A percentile compares a stretch with the other conserved stretches of the same genome.
Evolutionary conservation across 2,888 invertebrate genomes (phyloP).

Genomic region (Idaea dimidiata): DNA sequence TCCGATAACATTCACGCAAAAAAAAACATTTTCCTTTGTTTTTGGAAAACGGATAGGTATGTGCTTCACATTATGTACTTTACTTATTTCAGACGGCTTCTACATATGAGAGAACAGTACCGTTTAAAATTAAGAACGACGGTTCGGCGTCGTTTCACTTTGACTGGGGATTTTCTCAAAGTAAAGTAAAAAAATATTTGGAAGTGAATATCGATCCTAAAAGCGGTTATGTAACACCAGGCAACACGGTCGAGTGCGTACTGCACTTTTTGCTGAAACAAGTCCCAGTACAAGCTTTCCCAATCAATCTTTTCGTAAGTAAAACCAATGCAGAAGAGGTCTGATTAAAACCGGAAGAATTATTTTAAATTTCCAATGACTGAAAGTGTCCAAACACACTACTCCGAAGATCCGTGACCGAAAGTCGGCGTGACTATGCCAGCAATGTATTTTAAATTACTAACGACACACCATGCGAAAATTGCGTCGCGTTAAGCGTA

Average conservation of each 20-base stretch:
- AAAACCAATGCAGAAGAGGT: not conserved
- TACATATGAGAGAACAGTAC: conserved; percentile 63
- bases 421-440: no score
- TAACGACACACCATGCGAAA: no score
- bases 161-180: conserved; percentile 59
- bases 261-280: conserved; percentile 59
- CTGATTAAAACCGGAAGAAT: no score
- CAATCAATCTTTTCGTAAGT: conserved; percentile 58
- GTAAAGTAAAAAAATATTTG: conserved; percentile 62
- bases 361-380: no score
- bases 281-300: conserved; percentile 65
- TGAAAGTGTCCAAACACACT: no score
- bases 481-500: no score
- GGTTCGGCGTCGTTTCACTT: conserved; percentile 71
- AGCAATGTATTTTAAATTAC: no score
- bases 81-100: conserved; percentile 59
- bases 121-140: conserved; percentile 64
- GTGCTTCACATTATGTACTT: not conserved
- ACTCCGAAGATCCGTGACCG: no score
- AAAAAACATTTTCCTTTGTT: not conserved
- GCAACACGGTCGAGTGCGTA: conserved; percentile 51
- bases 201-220: conserved; percentile 59
- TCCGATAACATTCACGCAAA: no score
- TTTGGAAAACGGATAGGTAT: not conserved
- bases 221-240: conserved; percentile 61